Base-by-base conservation (phyloP, 2,113 vertebrate species). In the Mobula birostris region DNA sequence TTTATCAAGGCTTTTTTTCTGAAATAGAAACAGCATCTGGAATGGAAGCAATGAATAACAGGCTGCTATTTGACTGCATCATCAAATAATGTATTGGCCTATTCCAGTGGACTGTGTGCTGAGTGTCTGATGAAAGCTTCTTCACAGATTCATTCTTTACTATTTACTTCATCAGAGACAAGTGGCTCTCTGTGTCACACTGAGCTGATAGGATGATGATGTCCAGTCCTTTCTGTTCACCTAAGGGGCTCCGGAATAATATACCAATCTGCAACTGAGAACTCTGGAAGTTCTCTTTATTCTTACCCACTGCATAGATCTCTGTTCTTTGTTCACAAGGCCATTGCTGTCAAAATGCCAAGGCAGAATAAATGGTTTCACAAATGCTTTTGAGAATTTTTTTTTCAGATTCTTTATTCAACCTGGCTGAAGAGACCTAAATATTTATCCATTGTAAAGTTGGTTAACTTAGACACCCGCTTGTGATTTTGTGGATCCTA, bases 21-120 rank as follows among this genome's bases (percentile, higher is more conserved):
- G 91, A 93, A 93, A 93, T 74, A 93, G 91, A 93, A 93, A 93
- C 91, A 74, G 68, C 91, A 93, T 93, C 91, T 93, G 91, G 91
- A 93, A 12, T 93, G 68, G 91, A 93, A 93, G 91, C 91, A 74
- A 56, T 93, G 68, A 93, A 40, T 93, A 93, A 93, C 36, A 56
- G 91, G 11, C 91, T 93, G 91, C 36, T 93, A 93, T 76, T 93
- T 93, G 32, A 93, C 91, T 56, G 91, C 91, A 74, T 93, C 36
- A 74, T 56, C 24, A 74, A 93, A 24, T 72, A 93, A 93, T 93
- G 70, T 32, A 74, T 48, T 29, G 68, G 91, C 19, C 68, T 93
- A 27, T 93, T 93, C 70, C 40, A 72, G 24, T 29, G 68, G 8
- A 48, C 19, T 56, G 36, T 21, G 36, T 29, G 21, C 70, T 93